Percentiles rank a stretch among this genome's conserved stretches.
Conservation (phyloP, 1,140 invertebrate species). For the Caenorhabditis remanei region DNA sequence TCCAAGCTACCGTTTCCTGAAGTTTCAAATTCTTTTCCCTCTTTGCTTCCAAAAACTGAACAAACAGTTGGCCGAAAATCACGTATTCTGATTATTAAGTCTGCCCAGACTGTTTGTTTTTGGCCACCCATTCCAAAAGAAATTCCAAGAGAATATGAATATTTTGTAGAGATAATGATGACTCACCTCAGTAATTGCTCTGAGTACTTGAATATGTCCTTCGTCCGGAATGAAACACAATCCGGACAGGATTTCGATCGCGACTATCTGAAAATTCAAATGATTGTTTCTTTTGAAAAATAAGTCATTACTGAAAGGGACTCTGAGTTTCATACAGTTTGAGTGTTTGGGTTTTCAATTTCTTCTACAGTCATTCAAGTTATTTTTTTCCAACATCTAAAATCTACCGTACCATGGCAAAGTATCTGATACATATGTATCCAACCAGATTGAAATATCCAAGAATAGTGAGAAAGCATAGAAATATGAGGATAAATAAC, state of each 20-base stretch:
- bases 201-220: slow-evolving; percentile 72
- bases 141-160: neutral
- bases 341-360: too few species aligned
- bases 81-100: neutral
- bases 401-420: too few species aligned
- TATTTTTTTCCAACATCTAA: too few species aligned
- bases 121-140: too few species aligned
- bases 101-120: neutral
- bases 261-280: slow-evolving; percentile 70
- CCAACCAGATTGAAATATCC: neutral
- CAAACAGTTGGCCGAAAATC: slow-evolving; percentile 14
- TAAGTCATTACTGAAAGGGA: neutral
- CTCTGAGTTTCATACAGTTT: too few species aligned
- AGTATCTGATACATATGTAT: neutral
- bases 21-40: too few species aligned
- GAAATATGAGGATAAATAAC: slow-evolving; percentile 15
- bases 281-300: neutral
- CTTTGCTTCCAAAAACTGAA: neutral
- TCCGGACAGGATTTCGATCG: slow-evolving; percentile 76
- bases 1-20: too few species aligned
- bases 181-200: slow-evolving; percentile 74
- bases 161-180: neutral
- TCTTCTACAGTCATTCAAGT: too few species aligned
- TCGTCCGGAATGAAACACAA: slow-evolving; percentile 73
- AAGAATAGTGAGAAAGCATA: neutral